Percentiles rank a stretch among this genome's conserved stretches.
phyloP scores from a whole-genome alignment of 1,140 invertebrate species.

The Heliothis subflexa region DNA sequence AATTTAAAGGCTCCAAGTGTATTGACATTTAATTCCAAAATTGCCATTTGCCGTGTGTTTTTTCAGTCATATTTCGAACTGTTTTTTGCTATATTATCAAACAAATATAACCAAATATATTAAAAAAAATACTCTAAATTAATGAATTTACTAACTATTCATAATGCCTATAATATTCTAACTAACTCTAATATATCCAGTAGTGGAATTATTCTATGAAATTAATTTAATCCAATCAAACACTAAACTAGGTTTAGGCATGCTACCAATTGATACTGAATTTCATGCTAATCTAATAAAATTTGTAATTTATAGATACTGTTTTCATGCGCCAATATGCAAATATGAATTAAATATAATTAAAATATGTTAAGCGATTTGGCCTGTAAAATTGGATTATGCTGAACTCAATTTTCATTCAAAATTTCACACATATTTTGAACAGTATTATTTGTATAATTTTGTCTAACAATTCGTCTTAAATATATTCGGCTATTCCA shows the following conservation, averaged over 20 bases:
- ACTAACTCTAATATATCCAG: constrained; percentile 1
- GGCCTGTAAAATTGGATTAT: constrained; percentile 5
- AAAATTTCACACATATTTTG: too few relatives aligned
- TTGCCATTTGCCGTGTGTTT: background rate
- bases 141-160: background rate
- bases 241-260: background rate
- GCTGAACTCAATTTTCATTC: too few relatives aligned
- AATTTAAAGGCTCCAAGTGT: too few relatives aligned
- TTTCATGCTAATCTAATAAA: constrained; percentile 9
- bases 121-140: background rate
- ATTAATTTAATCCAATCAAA: background rate
- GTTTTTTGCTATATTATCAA: background rate
- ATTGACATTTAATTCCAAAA: too few relatives aligned
- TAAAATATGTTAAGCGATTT: background rate
- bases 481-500: too few relatives aligned
- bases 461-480: too few relatives aligned
- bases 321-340: background rate
- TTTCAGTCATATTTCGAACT: constrained; percentile 1
- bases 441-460: too few relatives aligned
- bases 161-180: background rate
- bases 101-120: constrained; percentile 1
- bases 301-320: background rate
- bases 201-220: constrained; percentile 20
- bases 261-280: background rate
- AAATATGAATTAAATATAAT: background rate